Conservation (phyloP, 2,113 vertebrate species). For the Xenus cinereus region DNA sequence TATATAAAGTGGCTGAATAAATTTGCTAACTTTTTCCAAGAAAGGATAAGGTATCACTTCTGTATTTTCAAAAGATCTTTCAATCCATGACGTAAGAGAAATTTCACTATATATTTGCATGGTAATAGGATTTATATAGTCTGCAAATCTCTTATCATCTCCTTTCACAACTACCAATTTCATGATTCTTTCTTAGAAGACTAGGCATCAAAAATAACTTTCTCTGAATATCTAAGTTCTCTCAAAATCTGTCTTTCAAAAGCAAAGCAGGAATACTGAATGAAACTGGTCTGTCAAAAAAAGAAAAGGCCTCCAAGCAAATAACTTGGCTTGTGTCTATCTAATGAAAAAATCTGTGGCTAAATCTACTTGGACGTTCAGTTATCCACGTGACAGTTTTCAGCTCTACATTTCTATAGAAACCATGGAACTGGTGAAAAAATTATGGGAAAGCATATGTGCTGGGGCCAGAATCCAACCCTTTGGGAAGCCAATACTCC, state of each 20-base stretch:
- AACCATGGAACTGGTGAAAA: neutral
- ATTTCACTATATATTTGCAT: neutral
- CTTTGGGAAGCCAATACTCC: neutral
- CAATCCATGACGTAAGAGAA: neutral
- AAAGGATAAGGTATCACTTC: neutral
- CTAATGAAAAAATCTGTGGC: neutral
- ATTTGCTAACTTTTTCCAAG: neutral
- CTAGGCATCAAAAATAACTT: conserved; percentile 14
- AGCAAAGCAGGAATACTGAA: neutral
- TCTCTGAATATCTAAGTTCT: neutral
- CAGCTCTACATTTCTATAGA: neutral
- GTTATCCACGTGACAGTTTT: neutral
- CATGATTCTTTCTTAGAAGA: conserved; percentile 25
- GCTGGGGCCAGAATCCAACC: neutral
- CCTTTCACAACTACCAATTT: conserved; percentile 21
- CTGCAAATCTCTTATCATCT: conserved; percentile 34
- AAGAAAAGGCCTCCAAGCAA: neutral
- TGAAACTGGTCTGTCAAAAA: neutral
- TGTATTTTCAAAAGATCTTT: conserved; percentile 3
- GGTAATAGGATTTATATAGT: conserved; percentile 41
- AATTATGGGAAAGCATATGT: neutral
- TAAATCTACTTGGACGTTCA: neutral
- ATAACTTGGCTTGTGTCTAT: neutral
- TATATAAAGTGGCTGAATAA: neutral
- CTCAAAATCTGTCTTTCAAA: conserved; percentile 37